Evolutionary conservation across 2,113 vertebrate genomes (phyloP).

Genomic region (Microtus richardsoni): DNA sequence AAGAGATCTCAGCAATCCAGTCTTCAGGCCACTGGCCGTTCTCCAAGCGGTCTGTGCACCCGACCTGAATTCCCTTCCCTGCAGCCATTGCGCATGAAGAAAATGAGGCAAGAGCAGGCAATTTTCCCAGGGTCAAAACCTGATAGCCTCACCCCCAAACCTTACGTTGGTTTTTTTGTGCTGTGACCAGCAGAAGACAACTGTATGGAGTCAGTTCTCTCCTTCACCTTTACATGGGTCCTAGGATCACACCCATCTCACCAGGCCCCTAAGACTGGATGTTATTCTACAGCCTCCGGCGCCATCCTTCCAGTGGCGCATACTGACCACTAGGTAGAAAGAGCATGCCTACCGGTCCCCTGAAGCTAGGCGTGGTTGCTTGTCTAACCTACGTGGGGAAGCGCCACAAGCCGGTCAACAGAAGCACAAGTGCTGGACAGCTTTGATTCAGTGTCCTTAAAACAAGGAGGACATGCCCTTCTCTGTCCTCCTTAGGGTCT

Average conservation of each 20-base stretch:
- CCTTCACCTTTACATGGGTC: neutral
- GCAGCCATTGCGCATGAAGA: neutral
- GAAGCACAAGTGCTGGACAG: neutral
- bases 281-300: neutral
- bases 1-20: slow-evolving; percentile 16
- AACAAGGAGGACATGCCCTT: neutral
- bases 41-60: rapidly evolving
- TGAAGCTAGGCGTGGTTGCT: neutral
- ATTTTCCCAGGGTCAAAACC: neutral
- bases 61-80: neutral
- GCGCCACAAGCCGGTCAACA: neutral
- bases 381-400: neutral
- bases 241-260: neutral
- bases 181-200: too few species aligned
- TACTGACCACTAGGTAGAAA: too few species aligned
- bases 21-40: neutral
- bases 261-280: neutral
- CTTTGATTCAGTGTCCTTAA: neutral
- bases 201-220: neutral
- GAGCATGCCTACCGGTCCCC: too few species aligned
- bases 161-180: neutral
- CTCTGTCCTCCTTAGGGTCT: neutral
- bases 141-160: neutral
- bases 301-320: too few species aligned
- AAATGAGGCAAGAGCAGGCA: neutral